Base-by-base conservation (phyloP, 2,113 vertebrate species). In the Varanus komodoensis region DNA sequence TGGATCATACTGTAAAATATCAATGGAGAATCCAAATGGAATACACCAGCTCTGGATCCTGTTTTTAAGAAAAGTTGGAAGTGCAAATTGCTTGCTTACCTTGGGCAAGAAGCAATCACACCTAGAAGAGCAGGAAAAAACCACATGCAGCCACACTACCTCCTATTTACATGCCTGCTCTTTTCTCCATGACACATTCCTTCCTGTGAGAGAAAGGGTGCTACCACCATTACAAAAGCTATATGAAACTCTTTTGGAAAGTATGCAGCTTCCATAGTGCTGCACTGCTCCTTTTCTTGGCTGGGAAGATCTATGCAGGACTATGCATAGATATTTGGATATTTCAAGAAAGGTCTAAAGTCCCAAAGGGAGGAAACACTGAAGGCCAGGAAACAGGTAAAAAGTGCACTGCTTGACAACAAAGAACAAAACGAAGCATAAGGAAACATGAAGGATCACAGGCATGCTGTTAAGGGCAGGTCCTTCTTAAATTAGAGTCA, bases 401-500 rank as follows among this genome's bases (percentile, higher is more conserved):
- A 83, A 64, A 81, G 8, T 38, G 68, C 54, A 83, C 61, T 82
- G 32, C n/a, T 34, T n/a, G 17, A 64, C 32, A 23, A 64, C 32
- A 8, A 82, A 61, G n/a, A 64, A 64, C 57, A 82, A 23, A 64
- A 23, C 19, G 21, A 64, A 82, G 17, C 17, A 50, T 6, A 44
- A 67, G 21, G 68, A 67, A 82, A 8, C 52, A 29, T 68, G 34
- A 84, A 64, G 21, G 44, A 25, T 61, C 23, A 44, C 15, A 82
- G 32, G 6, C 6, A 8, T 82, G 32, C 57, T 86, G 0, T 0
- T 44, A 69, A 84, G 34, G 14, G 87, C 0, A 82, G 29, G 0
- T 84, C 44, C 69, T 80, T 57, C 3, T 0, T 89, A 21, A 91
- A 90, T 71, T 54, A 5, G 9, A 90, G 19, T 68, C 23, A n/a